Evolutionary conservation across 2,888 invertebrate species (phyloP).

Genomic region (Lycocerus yunnanus): DNA sequence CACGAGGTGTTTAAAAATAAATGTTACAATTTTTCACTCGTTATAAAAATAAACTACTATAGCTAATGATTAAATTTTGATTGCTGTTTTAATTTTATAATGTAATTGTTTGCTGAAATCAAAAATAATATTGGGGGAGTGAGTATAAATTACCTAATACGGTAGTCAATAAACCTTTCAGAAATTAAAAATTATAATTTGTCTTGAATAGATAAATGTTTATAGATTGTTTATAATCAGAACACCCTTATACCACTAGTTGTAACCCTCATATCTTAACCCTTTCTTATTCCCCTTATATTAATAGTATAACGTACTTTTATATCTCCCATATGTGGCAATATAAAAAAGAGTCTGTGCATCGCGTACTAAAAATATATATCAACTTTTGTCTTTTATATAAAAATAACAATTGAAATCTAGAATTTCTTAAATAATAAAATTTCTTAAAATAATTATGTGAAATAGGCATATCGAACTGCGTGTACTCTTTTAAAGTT

Average conservation of each 20-base stretch:
- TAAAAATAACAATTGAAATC: neutral
- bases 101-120: neutral
- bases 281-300: conserved; percentile 4
- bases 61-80: no score
- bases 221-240: neutral
- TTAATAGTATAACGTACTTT: conserved; percentile 32
- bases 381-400: no score
- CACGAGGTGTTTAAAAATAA: no score
- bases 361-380: neutral
- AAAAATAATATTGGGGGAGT: neutral
- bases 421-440: no score
- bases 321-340: conserved; percentile 35
- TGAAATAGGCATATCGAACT: no score
- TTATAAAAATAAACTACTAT: no score
- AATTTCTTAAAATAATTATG: no score
- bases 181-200: no score
- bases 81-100: no score
- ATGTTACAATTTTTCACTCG: no score
- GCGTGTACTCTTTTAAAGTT: no score
- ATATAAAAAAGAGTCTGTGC: conserved; percentile 27
- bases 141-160: neutral
- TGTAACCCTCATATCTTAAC: neutral
- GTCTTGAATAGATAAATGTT: neutral
- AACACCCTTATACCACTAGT: neutral
- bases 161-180: no score